These are phyloP conservation scores for Dicrostonyx torquatus DNA, from an alignment of 2,797 vertebrate species.

Conservation along the genomic window DNA sequence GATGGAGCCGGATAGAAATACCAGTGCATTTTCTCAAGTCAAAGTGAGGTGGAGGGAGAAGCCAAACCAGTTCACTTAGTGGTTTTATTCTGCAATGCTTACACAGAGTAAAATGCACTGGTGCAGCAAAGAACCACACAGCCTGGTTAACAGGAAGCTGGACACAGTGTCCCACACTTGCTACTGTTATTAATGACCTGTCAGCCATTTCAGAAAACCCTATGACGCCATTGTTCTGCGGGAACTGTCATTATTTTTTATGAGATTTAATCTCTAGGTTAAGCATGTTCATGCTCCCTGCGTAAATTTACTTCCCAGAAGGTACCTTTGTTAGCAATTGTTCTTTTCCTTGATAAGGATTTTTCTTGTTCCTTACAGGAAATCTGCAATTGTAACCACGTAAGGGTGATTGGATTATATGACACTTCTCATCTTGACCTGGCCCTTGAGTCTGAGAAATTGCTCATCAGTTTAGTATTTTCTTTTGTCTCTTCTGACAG, in stretches of 20 bases:
- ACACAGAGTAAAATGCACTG: slow-evolving; percentile 35
- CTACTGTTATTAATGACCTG: slow-evolving; percentile 69
- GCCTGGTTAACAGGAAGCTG: slow-evolving; percentile 61
- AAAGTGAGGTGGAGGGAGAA: not conserved
- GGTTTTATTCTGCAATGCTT: slow-evolving; percentile 66
- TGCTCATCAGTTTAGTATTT: slow-evolving; percentile 54
- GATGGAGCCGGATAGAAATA: slow-evolving; percentile 79
- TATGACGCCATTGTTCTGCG: slow-evolving; percentile 58
- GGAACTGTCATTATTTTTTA: not conserved
- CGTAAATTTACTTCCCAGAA: slow-evolving; percentile 69
- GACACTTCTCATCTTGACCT: slow-evolving; percentile 73
- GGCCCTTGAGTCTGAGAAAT: slow-evolving; percentile 61
- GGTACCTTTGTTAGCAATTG: slow-evolving; percentile 71
- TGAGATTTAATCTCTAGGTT: slow-evolving; percentile 65
- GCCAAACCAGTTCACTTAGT: slow-evolving; percentile 8
- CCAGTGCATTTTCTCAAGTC: slow-evolving; percentile 67
- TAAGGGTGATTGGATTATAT: slow-evolving; percentile 48
- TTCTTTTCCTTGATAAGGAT: slow-evolving; percentile 67
- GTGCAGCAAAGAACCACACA: slow-evolving; percentile 27
- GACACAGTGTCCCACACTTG: not conserved
- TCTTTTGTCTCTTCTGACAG: slow-evolving; percentile 47
- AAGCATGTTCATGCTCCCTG: slow-evolving; percentile 72
- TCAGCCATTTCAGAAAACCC: slow-evolving; percentile 55
- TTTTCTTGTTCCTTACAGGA: slow-evolving; percentile 68
- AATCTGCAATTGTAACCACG: slow-evolving; percentile 62